phyloP scores from a whole-genome alignment of 2,888 invertebrate genomes.

The Zele albiditarsus region DNA sequence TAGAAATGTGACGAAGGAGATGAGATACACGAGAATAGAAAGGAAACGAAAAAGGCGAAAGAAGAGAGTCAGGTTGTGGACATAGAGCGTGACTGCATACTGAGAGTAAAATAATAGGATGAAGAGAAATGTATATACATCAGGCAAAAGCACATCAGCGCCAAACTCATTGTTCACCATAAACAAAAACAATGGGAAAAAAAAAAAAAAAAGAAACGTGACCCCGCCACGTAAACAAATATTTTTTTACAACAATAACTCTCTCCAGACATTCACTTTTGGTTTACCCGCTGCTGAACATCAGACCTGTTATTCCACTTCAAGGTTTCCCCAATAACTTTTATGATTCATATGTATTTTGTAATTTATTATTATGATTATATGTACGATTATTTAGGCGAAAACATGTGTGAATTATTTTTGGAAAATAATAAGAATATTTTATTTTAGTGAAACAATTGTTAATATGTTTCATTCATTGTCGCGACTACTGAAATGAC shows the following conservation, averaged over 20 bases:
- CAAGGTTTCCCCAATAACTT: too few relatives aligned
- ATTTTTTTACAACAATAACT: neutral
- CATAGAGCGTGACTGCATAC: constrained; percentile 59
- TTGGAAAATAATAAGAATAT: too few relatives aligned
- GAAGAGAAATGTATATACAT: neutral
- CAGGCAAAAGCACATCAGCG: neutral
- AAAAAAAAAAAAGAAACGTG: neutral
- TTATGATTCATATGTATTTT: too few relatives aligned
- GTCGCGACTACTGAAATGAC: too few relatives aligned
- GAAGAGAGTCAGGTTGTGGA: constrained; percentile 53
- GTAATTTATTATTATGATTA: too few relatives aligned
- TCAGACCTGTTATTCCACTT: too few relatives aligned
- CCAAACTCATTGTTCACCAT: neutral
- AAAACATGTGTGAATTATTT: too few relatives aligned
- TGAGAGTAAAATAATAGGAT: neutral
- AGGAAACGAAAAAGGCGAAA: constrained; percentile 16
- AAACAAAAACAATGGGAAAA: neutral
- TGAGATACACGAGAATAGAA: constrained; percentile 38
- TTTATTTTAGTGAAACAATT: too few relatives aligned
- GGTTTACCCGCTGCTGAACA: too few relatives aligned
- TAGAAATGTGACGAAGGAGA: constrained; percentile 12
- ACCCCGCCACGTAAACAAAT: neutral
- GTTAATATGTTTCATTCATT: too few relatives aligned
- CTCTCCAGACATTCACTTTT: too few relatives aligned
- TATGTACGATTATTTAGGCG: too few relatives aligned